Evolutionary conservation across 2,113 vertebrate species (phyloP), one percentile per base, ranked within the genome.

Genomic region (Engystomops pustulosus): DNA sequence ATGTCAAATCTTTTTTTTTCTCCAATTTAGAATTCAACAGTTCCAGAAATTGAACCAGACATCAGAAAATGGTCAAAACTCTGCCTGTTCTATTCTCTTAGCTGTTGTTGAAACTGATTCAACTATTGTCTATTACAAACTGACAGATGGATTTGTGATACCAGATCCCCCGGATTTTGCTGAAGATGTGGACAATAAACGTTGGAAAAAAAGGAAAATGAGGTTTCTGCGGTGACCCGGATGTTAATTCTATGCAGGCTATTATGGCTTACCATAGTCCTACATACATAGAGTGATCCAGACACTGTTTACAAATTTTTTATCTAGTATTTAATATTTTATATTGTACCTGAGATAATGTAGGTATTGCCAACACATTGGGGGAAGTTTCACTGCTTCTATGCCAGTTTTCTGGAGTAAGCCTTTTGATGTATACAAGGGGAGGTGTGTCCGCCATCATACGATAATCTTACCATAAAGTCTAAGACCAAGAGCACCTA

Each of bases 81-180:
- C 27, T 8, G 18, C 58, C 1, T 27, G 15, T 68, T 47, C 38
- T 32, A 68, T 92, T 89, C 89, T 94, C 69, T 84, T 99, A 90
- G 98, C 96, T 49, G 94, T 95, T 20, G 96, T 98, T 85, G 96
- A 96, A 18, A 93, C 96, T 0, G 98, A 99, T 87, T 99, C 97
- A 86, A 98, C 96, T 10, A 90, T 97, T 68, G 97, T 99, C 79
- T 99, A 99, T 85, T 98, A 99, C 87, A 96, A 92, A 90, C 90
- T 98, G 84, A 96, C 94, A 0, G 94, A 97, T n/a, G 97, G 97
- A 47, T 90, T 99, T 88, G 91, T 98, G 88, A 94, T 94, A 18
- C 96, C 98, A 2, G 96, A 97, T 49, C 95, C 95, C 65, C 96
- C 97, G 5, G 93, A 89, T 0, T 89, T 92, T 75, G 89, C 85